A percentile compares a stretch with the other conserved stretches of the same genome.
These are phyloP conservation scores for Leucosticte australis DNA, from an alignment of 2,113 vertebrate genomes.

Conservation along the genomic window DNA sequence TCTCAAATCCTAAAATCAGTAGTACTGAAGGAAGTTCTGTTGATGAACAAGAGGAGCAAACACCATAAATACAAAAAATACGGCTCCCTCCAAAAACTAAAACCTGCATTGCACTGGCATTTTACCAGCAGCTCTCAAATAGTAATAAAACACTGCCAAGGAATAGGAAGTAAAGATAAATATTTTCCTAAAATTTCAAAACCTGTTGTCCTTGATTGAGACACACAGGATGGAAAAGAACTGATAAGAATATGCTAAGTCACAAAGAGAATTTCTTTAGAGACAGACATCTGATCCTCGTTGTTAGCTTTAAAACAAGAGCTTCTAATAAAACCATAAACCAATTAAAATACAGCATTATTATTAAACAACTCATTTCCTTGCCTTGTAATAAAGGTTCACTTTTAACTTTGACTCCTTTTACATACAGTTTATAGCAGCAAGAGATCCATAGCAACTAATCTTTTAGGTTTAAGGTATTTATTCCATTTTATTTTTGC, in stretches of 20 bases:
- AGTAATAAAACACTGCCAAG: neutral
- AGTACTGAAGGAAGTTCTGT: neutral
- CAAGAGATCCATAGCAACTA: neutral
- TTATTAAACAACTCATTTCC: neutral
- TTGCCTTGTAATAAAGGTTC: neutral
- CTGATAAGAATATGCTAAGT: neutral
- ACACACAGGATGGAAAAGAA: neutral
- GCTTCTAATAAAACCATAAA: conserved; percentile 25
- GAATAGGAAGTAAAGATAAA: neutral
- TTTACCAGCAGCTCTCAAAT: neutral
- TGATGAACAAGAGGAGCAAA: neutral
- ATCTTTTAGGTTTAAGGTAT: neutral
- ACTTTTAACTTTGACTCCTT: conserved; percentile 4
- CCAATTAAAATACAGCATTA: neutral
- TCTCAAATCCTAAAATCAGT: neutral
- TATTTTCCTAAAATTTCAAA: conserved; percentile 47
- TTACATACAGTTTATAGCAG: neutral
- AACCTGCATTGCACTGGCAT: neutral
- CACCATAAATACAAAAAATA: neutral
- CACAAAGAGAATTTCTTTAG: neutral
- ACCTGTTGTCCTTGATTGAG: neutral
- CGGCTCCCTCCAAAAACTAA: neutral
- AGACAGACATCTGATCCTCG: neutral
- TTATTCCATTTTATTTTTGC: neutral
- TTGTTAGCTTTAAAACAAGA: neutral